Evolutionary conservation across 2,113 vertebrate genomes (phyloP).

Genomic region (Gymnorhina tibicen): DNA sequence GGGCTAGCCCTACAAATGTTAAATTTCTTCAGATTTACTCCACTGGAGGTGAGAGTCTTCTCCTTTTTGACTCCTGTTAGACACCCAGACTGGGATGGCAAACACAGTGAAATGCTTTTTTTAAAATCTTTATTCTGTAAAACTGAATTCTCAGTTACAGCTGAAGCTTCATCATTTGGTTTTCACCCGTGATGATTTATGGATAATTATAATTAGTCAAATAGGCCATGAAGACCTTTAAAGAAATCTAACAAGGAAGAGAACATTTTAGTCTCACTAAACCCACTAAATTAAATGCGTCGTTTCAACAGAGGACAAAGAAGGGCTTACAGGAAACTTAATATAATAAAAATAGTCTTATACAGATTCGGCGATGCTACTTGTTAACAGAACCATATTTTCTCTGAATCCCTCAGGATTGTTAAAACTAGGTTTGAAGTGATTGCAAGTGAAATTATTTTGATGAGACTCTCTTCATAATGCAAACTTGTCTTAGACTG

Average conservation of each 20-base stretch:
- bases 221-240: conserved; percentile 27
- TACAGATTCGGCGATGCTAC: not conserved
- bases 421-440: conserved; percentile 1
- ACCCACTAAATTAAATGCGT: not conserved
- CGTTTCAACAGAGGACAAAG: conserved; percentile 5
- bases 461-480: not conserved
- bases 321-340: conserved; percentile 25
- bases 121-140: not conserved
- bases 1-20: fast-evolving
- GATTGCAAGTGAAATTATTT: conserved; percentile 16
- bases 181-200: not conserved
- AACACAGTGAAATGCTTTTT: not conserved
- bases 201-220: conserved; percentile 37
- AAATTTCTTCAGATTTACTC: not conserved
- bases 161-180: not conserved
- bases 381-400: not conserved
- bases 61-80: not conserved
- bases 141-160: not conserved
- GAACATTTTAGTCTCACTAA: conserved; percentile 16
- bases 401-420: not conserved
- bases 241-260: not conserved
- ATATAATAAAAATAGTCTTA: conserved; percentile 22
- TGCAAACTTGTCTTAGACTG: not conserved
- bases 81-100: not conserved
- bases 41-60: not conserved